Conservation (phyloP, 1,140 invertebrate genomes). For the Drosophila subpulchrella region DNA sequence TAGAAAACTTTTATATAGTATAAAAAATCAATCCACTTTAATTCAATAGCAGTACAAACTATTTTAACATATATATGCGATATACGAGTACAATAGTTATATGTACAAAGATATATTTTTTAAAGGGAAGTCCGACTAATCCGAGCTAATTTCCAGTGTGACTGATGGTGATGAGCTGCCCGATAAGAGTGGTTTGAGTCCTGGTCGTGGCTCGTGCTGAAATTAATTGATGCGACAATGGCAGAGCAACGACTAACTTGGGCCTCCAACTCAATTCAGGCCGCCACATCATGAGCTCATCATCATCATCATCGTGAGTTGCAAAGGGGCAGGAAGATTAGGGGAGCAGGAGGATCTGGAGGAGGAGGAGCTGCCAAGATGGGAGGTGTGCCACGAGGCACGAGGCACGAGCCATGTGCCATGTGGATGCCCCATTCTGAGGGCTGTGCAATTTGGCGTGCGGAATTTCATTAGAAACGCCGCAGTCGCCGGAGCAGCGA, state of each 20-base stretch:
- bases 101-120: too few relatives aligned
- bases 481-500: conserved; percentile 32
- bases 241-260: conserved; percentile 53
- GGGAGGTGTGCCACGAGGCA: neutral
- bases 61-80: too few relatives aligned
- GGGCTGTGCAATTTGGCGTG: conserved; percentile 55
- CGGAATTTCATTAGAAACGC: conserved; percentile 66
- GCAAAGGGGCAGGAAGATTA: conserved; percentile 4
- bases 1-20: too few relatives aligned
- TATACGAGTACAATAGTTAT: too few relatives aligned
- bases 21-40: too few relatives aligned
- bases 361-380: neutral
- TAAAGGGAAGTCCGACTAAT: neutral
- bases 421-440: conserved; percentile 22
- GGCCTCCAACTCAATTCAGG: conserved; percentile 58
- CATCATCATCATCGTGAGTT: conserved; percentile 32
- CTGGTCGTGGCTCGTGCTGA: conserved; percentile 49
- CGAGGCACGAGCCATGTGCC: neutral
- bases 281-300: conserved; percentile 60
- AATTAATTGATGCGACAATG: conserved; percentile 75
- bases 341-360: neutral
- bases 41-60: too few relatives aligned
- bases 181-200: conserved; percentile 12
- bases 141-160: neutral
- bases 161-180: conserved; percentile 21